phyloP scores from a whole-genome alignment of 2,113 vertebrate species.

The Bagarius yarrelli region DNA sequence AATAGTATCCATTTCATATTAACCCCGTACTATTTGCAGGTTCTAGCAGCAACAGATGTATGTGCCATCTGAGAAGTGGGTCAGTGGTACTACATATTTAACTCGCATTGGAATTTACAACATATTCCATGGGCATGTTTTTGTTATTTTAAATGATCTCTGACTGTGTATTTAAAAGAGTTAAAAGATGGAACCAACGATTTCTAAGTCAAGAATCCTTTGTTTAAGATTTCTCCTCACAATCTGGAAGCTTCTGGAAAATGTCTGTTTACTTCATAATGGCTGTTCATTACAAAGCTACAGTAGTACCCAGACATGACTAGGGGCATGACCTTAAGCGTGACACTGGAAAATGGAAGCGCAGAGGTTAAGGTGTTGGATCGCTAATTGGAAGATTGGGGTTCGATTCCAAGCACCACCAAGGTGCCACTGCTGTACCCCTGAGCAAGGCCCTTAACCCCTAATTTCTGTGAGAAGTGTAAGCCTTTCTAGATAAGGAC shows the following conservation, averaged over 20 bases:
- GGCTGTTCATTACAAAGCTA: neutral
- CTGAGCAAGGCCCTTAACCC: too few relatives aligned
- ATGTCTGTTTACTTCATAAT: neutral
- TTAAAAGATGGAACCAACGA: neutral
- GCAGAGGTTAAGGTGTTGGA: too few relatives aligned
- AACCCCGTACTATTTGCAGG: conserved; percentile 45
- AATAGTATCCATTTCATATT: conserved; percentile 58
- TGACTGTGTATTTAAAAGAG: neutral
- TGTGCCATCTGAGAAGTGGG: conserved; percentile 54
- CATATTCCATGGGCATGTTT: neutral
- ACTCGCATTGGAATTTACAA: neutral
- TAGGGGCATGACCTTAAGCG: neutral
- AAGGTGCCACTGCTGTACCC: too few relatives aligned
- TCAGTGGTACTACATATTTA: conserved; percentile 51
- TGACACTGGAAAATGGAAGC: too few relatives aligned
- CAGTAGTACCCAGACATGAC: neutral
- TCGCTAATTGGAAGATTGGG: too few relatives aligned
- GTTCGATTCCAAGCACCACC: too few relatives aligned
- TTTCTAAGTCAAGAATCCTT: neutral
- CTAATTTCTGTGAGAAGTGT: too few relatives aligned
- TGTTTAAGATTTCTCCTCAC: neutral
- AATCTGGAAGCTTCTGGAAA: neutral
- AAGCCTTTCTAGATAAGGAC: too few relatives aligned
- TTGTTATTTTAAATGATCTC: neutral
- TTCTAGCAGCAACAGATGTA: conserved; percentile 26